A percentile compares a stretch with the other conserved stretches of the same genome.
Evolutionary conservation across 2,888 invertebrate species (phyloP).

Genomic region (Apomyelois bistriatella): DNA sequence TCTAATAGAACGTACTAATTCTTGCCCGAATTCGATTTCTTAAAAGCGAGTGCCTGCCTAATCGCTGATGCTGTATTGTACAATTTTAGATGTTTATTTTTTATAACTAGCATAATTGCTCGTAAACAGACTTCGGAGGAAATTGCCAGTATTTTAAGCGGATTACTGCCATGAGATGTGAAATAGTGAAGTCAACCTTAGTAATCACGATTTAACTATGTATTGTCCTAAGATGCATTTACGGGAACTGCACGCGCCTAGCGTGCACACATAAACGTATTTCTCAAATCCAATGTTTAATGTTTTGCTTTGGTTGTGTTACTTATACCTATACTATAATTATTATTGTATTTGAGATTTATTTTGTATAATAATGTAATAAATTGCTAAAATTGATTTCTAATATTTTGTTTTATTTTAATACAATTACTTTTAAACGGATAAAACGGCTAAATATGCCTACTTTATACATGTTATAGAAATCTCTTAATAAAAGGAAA

Average conservation of each 20-base stretch:
- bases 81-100: constrained; percentile 67
- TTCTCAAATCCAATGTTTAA: constrained; percentile 73
- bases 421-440: too few relatives aligned
- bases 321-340: constrained; percentile 71
- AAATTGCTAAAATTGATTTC: constrained; percentile 66
- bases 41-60: constrained; percentile 3
- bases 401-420: constrained; percentile 12
- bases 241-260: constrained; percentile 49
- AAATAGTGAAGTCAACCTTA: constrained; percentile 57
- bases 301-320: constrained; percentile 79
- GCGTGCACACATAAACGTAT: constrained; percentile 55
- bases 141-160: constrained; percentile 52
- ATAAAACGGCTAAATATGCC: too few relatives aligned
- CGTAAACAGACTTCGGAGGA: constrained; percentile 23
- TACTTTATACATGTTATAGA: too few relatives aligned
- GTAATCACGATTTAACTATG: constrained; percentile 45
- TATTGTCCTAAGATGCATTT: constrained; percentile 61
- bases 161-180: constrained; percentile 62
- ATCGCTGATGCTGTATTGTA: constrained; percentile 41
- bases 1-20: neutral
- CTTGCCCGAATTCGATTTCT: constrained; percentile 2
- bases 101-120: constrained; percentile 49
- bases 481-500: too few relatives aligned
- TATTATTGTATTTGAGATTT: constrained; percentile 78
- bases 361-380: constrained; percentile 79